phyloP scores from a whole-genome alignment of 2,113 vertebrate genomes.

The Australoheros scitulus region DNA sequence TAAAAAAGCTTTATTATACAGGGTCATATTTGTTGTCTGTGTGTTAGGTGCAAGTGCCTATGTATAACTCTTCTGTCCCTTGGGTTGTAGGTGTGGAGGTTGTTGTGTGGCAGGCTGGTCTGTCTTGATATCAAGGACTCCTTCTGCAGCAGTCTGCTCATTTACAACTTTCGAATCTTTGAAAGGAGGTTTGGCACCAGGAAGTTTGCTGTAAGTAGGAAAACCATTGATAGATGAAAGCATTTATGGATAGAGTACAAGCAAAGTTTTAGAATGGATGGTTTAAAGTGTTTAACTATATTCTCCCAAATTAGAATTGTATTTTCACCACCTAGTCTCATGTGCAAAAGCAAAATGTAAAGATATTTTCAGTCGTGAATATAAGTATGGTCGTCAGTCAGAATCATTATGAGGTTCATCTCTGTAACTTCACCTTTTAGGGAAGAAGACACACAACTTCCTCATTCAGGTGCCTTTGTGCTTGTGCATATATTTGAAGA shows the following conservation, averaged over 20 bases:
- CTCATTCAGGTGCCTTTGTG: neutral
- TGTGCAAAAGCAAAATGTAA: neutral
- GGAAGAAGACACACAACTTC: neutral
- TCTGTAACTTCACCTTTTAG: neutral
- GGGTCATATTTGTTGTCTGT: neutral
- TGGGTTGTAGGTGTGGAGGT: conserved; percentile 76
- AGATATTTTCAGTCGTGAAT: too few relatives aligned
- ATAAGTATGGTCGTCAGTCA: neutral
- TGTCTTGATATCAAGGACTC: conserved; percentile 82
- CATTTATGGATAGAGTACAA: neutral
- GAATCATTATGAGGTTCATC: neutral
- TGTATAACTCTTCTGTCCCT: neutral
- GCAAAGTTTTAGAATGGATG: neutral
- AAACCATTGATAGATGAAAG: neutral
- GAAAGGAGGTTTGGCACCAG: conserved; percentile 82
- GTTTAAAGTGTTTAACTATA: neutral
- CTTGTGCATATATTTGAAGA: neutral
- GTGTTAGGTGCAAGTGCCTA: neutral
- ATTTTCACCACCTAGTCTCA: neutral
- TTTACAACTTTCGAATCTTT: conserved; percentile 84
- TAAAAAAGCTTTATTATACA: neutral
- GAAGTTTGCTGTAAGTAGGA: conserved; percentile 80
- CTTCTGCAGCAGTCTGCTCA: conserved; percentile 83
- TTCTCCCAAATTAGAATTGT: neutral
- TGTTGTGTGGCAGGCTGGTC: conserved; percentile 75